Percentiles rank a stretch among this genome's conserved stretches.
Evolutionary conservation across 2,797 vertebrate genomes (phyloP).

Genomic region (Coendou prehensilis): DNA sequence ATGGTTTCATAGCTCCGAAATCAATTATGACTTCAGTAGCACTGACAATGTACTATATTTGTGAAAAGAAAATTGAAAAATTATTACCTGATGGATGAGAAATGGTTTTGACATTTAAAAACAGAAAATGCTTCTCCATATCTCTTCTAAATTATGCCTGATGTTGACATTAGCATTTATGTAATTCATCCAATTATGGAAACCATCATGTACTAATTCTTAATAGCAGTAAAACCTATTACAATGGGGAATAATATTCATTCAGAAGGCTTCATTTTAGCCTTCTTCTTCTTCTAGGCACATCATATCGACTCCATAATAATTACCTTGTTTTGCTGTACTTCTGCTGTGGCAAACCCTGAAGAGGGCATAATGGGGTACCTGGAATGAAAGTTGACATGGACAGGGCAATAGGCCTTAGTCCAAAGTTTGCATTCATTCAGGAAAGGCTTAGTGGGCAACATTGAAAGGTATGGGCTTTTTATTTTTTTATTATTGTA

Average conservation of each 20-base stretch:
- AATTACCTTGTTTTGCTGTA: conserved; percentile 66
- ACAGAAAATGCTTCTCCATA: conserved; percentile 73
- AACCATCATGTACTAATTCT: conserved; percentile 70
- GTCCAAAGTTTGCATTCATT: conserved; percentile 54
- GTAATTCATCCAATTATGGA: conserved; percentile 75
- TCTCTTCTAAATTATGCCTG: conserved; percentile 73
- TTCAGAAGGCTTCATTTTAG: conserved; percentile 62
- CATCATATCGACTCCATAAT: conserved; percentile 34
- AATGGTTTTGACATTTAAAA: conserved; percentile 83
- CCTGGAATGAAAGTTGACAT: conserved; percentile 8
- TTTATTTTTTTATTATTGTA: background rate
- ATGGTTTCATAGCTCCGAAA: conserved; percentile 74
- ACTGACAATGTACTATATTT: conserved; percentile 75
- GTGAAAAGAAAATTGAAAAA: conserved; percentile 83
- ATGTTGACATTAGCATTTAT: conserved; percentile 81
- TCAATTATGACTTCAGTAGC: conserved; percentile 76
- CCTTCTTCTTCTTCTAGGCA: conserved; percentile 49
- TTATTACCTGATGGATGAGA: conserved; percentile 81
- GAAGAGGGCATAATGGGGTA: conserved; percentile 2
- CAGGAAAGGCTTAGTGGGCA: conserved; percentile 28
- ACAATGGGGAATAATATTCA: conserved; percentile 37
- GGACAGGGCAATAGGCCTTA: background rate
- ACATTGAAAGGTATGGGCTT: background rate
- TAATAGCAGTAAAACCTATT: conserved; percentile 74
- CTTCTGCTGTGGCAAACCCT: conserved; percentile 13